These are phyloP conservation scores for Ophioderma brevispina DNA, from an alignment of 35 echinoderm and acorn worm species.

Conservation along the genomic window DNA sequence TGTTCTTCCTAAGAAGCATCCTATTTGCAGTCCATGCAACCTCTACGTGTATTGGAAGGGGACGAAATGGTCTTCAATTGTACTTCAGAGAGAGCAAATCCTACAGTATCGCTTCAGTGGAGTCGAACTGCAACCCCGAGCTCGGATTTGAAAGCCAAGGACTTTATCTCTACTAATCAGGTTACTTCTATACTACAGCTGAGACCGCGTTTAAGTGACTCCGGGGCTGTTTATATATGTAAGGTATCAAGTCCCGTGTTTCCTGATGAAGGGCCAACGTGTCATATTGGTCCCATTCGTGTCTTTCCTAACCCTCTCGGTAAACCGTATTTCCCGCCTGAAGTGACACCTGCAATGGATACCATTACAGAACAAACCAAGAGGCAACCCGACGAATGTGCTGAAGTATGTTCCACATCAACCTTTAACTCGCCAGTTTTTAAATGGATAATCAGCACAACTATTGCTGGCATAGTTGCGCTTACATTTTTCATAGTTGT, in stretches of 20 bases:
- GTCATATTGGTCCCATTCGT: neutral
- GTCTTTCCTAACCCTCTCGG: neutral
- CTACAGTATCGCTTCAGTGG: neutral
- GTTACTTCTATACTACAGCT: neutral
- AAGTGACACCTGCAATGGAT: neutral
- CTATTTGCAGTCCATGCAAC: neutral
- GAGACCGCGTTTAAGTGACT: neutral
- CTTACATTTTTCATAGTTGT: neutral
- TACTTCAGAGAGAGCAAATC: neutral
- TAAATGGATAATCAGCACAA: neutral
- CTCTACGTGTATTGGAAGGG: neutral
- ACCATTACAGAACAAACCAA: neutral
- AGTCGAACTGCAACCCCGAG: neutral
- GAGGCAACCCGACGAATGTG: neutral
- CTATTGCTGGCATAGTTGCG: neutral
- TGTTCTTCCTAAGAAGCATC: neutral
- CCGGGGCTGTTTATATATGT: neutral
- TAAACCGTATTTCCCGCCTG: neutral
- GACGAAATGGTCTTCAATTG: neutral
- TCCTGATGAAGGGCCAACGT: neutral
- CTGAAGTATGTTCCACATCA: neutral
- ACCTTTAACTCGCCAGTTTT: neutral
- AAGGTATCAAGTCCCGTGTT: neutral
- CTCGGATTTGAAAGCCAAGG: neutral
- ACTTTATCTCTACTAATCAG: neutral